These are phyloP conservation scores for Lordiphosa clarofinis DNA, from an alignment of 1,140 invertebrate species.

Conservation along the genomic window DNA sequence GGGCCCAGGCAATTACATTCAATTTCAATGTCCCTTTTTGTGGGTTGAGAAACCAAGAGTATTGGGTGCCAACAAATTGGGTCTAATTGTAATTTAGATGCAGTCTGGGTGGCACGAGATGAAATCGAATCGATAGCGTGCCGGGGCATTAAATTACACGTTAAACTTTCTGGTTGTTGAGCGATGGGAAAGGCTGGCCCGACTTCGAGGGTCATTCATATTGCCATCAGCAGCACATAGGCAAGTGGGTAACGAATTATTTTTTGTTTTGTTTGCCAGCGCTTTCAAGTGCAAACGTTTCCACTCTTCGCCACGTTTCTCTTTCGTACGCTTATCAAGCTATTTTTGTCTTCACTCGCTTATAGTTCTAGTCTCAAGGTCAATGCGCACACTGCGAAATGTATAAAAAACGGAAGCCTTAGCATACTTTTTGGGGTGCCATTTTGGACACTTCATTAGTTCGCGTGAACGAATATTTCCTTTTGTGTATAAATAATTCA, in stretches of 20 bases:
- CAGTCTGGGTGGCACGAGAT: slow-evolving; percentile 28
- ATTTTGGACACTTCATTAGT: slow-evolving; percentile 75
- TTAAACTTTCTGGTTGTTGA: slow-evolving; percentile 19
- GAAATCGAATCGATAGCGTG: slow-evolving; percentile 42
- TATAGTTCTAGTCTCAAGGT: slow-evolving; percentile 48
- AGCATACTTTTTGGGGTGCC: slow-evolving; percentile 60
- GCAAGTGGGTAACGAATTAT: slow-evolving; percentile 8
- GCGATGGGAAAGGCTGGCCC: slow-evolving; percentile 6
- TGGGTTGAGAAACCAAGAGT: slow-evolving; percentile 23
- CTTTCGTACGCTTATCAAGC: slow-evolving; percentile 47
- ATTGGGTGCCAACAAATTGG: slow-evolving; percentile 22
- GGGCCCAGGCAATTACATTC: slow-evolving; percentile 46
- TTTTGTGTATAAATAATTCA: slow-evolving; percentile 55
- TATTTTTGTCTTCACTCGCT: slow-evolving; percentile 55
- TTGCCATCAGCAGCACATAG: slow-evolving; percentile 35
- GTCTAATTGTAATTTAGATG: slow-evolving; percentile 68
- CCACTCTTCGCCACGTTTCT: background rate
- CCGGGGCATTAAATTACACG: slow-evolving; percentile 47
- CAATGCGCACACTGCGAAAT: slow-evolving; percentile 21
- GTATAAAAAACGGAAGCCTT: slow-evolving; percentile 34
- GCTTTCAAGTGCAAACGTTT: slow-evolving; percentile 61
- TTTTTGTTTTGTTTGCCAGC: slow-evolving; percentile 45
- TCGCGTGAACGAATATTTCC: slow-evolving; percentile 64
- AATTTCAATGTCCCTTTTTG: slow-evolving; percentile 33
- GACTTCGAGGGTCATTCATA: slow-evolving; percentile 60